Evolutionary conservation across 2,797 vertebrate species (phyloP).

Genomic region (Aplochiton taeniatus): DNA sequence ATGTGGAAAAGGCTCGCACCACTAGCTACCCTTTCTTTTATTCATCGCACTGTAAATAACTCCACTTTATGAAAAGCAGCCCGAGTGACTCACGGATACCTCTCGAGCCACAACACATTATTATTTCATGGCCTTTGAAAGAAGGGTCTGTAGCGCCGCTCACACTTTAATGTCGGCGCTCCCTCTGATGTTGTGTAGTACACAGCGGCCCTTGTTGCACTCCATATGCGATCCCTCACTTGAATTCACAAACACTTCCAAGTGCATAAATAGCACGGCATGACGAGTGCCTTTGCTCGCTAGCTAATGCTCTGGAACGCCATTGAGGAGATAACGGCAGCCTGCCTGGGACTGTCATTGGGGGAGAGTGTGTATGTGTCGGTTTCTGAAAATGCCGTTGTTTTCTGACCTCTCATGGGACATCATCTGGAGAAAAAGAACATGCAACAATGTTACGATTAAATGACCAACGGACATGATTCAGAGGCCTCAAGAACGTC

Average conservation of each 20-base stretch:
- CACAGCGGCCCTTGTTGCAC: conserved; percentile 79
- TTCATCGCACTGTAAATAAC: conserved; percentile 84
- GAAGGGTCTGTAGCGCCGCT: conserved; percentile 75
- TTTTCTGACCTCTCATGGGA: conserved; percentile 70
- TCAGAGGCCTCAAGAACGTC: conserved; percentile 59
- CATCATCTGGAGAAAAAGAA: conserved; percentile 64
- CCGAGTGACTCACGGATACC: conserved; percentile 80
- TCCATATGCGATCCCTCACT: conserved; percentile 76
- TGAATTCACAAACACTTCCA: conserved; percentile 84
- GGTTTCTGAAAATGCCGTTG: conserved; percentile 49
- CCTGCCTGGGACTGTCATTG: conserved; percentile 61
- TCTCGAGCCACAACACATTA: conserved; percentile 83
- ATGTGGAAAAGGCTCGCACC: conserved; percentile 76
- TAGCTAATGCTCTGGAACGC: conserved; percentile 73
- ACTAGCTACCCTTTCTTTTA: conserved; percentile 80
- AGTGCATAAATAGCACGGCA: conserved; percentile 77
- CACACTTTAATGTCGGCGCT: conserved; percentile 76
- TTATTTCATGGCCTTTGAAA: conserved; percentile 85
- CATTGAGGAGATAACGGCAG: conserved; percentile 74
- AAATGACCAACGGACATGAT: conserved; percentile 73
- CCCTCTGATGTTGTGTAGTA: conserved; percentile 82
- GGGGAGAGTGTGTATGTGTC: conserved; percentile 5
- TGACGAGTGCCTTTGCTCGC: conserved; percentile 70
- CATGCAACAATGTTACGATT: conserved; percentile 68
- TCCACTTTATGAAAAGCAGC: conserved; percentile 84